Percentiles rank a stretch among this genome's conserved stretches.
Conservation (phyloP, 92 coral and sea anemone genomes). For the Paramuricea clavata region DNA sequence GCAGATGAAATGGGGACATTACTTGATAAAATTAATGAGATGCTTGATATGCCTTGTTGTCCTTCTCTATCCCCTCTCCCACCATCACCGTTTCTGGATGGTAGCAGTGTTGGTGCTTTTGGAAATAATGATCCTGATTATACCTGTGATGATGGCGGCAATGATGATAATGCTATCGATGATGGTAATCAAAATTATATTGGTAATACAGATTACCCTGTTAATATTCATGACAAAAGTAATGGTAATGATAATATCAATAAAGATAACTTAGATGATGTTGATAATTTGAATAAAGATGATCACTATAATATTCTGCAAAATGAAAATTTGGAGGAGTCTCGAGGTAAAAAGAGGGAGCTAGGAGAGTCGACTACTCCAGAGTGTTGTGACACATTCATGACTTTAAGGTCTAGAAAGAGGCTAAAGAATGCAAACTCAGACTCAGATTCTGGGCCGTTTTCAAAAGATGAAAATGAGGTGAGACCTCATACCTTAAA, state of each 20-base stretch:
- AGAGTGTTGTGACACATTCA: not conserved
- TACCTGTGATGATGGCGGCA: not conserved
- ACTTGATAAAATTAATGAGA: not conserved
- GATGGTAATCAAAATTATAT: not conserved
- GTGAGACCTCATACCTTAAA: not conserved
- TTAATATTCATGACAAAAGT: not conserved
- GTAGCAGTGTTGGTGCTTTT: not conserved
- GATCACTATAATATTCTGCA: not conserved
- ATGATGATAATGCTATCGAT: not conserved
- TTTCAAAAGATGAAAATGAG: not conserved
- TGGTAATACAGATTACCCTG: too few species aligned
- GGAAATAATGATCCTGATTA: not conserved
- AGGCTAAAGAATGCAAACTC: not conserved
- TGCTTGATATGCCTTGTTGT: constrained; percentile 24
- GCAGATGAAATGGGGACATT: not conserved
- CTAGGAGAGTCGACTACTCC: not conserved
- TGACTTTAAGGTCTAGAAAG: constrained; percentile 2
- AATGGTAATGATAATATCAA: not conserved
- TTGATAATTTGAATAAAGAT: not conserved
- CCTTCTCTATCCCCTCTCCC: constrained; percentile 68
- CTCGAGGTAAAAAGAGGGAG: not conserved
- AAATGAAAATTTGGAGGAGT: not conserved
- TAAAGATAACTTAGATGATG: not conserved
- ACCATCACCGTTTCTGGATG: constrained; percentile 54
- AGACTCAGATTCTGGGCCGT: not conserved